phyloP scores from a whole-genome alignment of 2,888 invertebrate species.

The Athrips mouffetella region DNA sequence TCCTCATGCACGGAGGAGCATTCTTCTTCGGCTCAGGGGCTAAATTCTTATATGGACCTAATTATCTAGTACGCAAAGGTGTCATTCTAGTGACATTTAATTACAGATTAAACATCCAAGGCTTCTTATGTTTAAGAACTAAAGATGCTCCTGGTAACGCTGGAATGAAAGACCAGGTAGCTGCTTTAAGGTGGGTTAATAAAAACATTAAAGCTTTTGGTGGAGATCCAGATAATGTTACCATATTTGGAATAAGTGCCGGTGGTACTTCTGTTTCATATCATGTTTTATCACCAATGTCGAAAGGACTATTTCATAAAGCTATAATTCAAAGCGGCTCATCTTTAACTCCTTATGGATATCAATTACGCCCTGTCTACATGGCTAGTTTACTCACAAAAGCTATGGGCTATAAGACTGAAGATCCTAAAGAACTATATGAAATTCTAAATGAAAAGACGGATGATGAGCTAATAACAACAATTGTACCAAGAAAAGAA shows the following conservation, averaged over 20 bases:
- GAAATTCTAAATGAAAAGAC: slow-evolving; percentile 47
- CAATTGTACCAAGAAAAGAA: slow-evolving; percentile 47
- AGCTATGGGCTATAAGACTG: slow-evolving; percentile 43
- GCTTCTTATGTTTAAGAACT: slow-evolving; percentile 52
- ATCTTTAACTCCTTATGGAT: slow-evolving; percentile 49
- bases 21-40: slow-evolving; percentile 52
- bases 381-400: slow-evolving; percentile 54
- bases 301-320: slow-evolving; percentile 59
- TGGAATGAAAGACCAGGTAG: slow-evolving; percentile 59
- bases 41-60: slow-evolving; percentile 49
- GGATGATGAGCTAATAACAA: slow-evolving; percentile 47
- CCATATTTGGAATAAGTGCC: slow-evolving; percentile 64
- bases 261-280: slow-evolving; percentile 56
- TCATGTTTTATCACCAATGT: slow-evolving; percentile 57
- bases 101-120: slow-evolving; percentile 61
- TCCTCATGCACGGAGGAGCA: slow-evolving; percentile 64
- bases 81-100: slow-evolving; percentile 59
- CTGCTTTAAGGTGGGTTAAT: slow-evolving; percentile 55
- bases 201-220: slow-evolving; percentile 53
- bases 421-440: slow-evolving; percentile 49
- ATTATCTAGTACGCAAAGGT: slow-evolving; percentile 49
- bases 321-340: slow-evolving; percentile 65
- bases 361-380: slow-evolving; percentile 52
- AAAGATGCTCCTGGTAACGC: slow-evolving; percentile 64
- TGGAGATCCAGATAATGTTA: slow-evolving; percentile 56